A percentile compares a stretch with the other conserved stretches of the same genome.
Conservation (phyloP, 1,140 invertebrate genomes). For the Eupristina koningsbergeri region DNA sequence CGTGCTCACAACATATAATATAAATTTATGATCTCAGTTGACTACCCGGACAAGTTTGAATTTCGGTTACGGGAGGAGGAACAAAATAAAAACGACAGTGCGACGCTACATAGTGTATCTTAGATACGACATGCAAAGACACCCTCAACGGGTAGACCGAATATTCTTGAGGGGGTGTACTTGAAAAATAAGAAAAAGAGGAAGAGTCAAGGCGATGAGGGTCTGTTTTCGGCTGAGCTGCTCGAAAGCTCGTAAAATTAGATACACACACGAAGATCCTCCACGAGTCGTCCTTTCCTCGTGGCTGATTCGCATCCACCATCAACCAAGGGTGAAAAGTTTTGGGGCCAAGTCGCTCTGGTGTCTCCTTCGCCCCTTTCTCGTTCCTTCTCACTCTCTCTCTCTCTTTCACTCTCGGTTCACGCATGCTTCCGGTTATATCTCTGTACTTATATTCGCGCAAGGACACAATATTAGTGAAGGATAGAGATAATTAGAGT, state of each 20-base stretch:
- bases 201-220: neutral
- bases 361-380: too few species aligned
- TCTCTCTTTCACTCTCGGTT: neutral
- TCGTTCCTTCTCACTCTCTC: neutral
- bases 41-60: neutral
- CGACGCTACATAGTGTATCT: neutral
- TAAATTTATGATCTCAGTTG: too few species aligned
- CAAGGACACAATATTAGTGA: neutral
- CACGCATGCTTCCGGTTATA: neutral
- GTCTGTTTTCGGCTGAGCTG: conserved; percentile 15
- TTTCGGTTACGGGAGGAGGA: neutral
- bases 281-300: conserved; percentile 6
- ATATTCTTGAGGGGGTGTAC: neutral
- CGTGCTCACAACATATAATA: too few species aligned
- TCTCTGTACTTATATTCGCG: neutral
- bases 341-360: too few species aligned
- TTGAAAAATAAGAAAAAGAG: neutral
- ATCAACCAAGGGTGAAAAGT: conserved; percentile 42
- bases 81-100: conserved; percentile 10
- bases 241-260: conserved; percentile 49
- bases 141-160: neutral
- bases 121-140: neutral
- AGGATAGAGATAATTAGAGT: conserved; percentile 5
- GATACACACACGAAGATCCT: conserved; percentile 27
- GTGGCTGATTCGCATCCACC: conserved; percentile 3